Base-by-base conservation (phyloP, 2,888 invertebrate genomes). In the Drosophila suboccidentalis region DNA sequence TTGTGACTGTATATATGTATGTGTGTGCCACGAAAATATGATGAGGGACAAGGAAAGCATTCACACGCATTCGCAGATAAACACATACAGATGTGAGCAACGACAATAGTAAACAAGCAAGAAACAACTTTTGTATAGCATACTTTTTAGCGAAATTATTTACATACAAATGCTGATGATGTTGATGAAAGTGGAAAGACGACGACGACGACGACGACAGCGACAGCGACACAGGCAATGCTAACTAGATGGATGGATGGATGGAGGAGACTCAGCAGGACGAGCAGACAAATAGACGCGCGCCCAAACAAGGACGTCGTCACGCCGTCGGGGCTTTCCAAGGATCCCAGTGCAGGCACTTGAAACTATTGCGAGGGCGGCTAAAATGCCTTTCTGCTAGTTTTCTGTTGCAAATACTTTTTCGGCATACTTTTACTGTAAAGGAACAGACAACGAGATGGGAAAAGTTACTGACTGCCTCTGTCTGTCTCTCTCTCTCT, bases 141-240 rank as follows among this genome's bases (percentile, higher is more conserved):
- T 61, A 80, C 81, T 79, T 79, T 79, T 80, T 66, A 80, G 81
- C 71, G 66, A 79, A 79, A 79, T 79, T 79, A 79, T 80, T 79
- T 79, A 71, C 79, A 79, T 79, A 71, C 75, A 80, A 81, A 79
- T 81, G 81, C 71, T 80, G 78, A 76, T 80, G 77, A 75, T 80
- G 80, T 76, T 78, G 77, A 76, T 76, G 80, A 71, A 75, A 77
- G 66, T 80, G 71, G 80, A 80, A 71, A 79, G 80, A 67, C 60
- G 80, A 39, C 41, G 41, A 39, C n/a, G n/a, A n/a, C n/a, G n/a
- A n/a, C 46, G 49, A 19, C 36, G 57, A 62, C 51, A 43, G 47
- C 32, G 34, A 58, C 55, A 39, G 43, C 43, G 43, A 64, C 53
- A 55, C 43, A 11, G 36, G 47, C 76, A 60, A 41, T 22, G 47